Percentiles rank a stretch among this genome's conserved stretches.
These are phyloP conservation scores for Dastarcus helophoroides DNA, from an alignment of 2,888 invertebrate genomes.

Conservation along the genomic window DNA sequence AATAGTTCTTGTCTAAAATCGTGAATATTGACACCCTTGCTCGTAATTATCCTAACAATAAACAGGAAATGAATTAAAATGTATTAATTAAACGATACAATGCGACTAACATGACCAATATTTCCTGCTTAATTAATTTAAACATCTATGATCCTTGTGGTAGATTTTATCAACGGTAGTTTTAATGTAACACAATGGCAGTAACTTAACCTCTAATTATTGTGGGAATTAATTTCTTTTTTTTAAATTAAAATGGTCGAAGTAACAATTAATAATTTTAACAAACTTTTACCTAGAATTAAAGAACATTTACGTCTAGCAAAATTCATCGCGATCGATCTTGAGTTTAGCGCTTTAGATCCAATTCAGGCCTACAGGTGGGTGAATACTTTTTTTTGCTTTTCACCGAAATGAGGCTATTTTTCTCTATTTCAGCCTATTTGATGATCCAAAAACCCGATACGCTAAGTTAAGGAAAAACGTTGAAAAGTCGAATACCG, in stretches of 20 bases:
- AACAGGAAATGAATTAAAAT: no score
- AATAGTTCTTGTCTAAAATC: no score
- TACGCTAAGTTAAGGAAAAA: slow-evolving; percentile 42
- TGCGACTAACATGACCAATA: no score
- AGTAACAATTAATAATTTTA: slow-evolving; percentile 51
- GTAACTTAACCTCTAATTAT: no score
- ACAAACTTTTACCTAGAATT: slow-evolving; percentile 44
- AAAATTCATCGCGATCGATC: slow-evolving; percentile 56
- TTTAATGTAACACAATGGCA: no score
- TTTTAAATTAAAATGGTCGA: slow-evolving; percentile 50
- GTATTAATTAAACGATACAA: no score
- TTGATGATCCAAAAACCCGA: slow-evolving; percentile 43
- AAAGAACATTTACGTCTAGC: slow-evolving; percentile 44
- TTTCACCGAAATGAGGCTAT: slow-evolving; percentile 1
- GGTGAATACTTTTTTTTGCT: slow-evolving; percentile 1
- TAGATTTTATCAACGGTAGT: no score
- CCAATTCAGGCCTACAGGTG: slow-evolving; percentile 25
- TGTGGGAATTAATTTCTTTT: no score
- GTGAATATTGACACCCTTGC: no score
- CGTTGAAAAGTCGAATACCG: slow-evolving; percentile 44
- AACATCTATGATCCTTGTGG: no score
- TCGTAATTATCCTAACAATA: no score
- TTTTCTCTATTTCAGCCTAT: slow-evolving; percentile 40
- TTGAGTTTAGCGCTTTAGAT: slow-evolving; percentile 56
- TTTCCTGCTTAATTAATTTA: no score